These are phyloP conservation scores for roundworm (Caenorhabditis elegans) DNA, from an alignment of 1,140 invertebrate species.

Conservation along the genomic window WBcel235 BX284602.5:5162001-5162500, in stretches of 20 bases:
- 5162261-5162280: neutral
- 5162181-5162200: constrained; percentile 4
- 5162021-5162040: neutral
- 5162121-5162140: neutral
- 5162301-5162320: neutral
- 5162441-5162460: neutral
- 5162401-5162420: neutral
- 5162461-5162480: neutral
- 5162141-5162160: neutral
- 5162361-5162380: neutral
- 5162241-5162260: neutral
- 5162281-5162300: constrained; percentile 3
- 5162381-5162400: neutral
- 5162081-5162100: neutral
- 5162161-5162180: constrained; percentile 4
- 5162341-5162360: neutral
- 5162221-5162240: neutral
- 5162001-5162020: neutral
- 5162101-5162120: neutral
- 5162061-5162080: neutral
- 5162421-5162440: neutral
- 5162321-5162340: neutral
- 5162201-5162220: neutral
- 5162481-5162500: neutral
- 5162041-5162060: neutral